Percentiles rank a stretch among this genome's conserved stretches.
Conservation (phyloP, 2,797 vertebrate genomes). For the Knipowitschia caucasica region DNA sequence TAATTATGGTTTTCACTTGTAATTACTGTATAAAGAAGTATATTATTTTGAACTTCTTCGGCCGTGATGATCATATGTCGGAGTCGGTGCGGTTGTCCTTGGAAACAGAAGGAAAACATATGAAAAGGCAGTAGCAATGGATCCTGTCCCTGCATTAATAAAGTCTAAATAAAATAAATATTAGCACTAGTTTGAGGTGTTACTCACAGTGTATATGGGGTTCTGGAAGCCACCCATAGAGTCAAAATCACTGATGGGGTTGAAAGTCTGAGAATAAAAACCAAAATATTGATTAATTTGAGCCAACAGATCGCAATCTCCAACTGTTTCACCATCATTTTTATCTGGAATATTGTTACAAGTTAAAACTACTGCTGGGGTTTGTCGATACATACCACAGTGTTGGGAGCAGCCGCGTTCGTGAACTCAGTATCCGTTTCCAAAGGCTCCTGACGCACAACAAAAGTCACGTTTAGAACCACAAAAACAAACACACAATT, state of each 20-base stretch:
- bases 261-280: constrained; percentile 16
- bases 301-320: not conserved
- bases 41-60: not conserved
- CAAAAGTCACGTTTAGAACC: constrained; percentile 1
- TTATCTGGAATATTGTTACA: not conserved
- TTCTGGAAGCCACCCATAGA: constrained; percentile 43
- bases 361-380: too few relatives aligned
- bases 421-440: constrained; percentile 21
- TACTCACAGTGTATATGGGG: constrained; percentile 51
- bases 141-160: too few relatives aligned
- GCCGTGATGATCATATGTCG: constrained; percentile 29
- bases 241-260: constrained; percentile 22
- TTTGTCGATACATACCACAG: constrained; percentile 47
- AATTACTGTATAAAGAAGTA: not conserved
- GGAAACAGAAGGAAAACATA: constrained; percentile 3
- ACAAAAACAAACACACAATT: not conserved
- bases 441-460: constrained; percentile 37
- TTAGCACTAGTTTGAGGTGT: too few relatives aligned
- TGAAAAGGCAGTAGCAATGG: not conserved
- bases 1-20: not conserved
- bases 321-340: not conserved
- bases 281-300: not conserved
- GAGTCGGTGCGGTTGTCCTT: constrained; percentile 42
- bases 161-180: too few relatives aligned
- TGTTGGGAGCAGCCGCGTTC: constrained; percentile 9